Conservation (phyloP, 37 sponge, comb jelly and placozoan species). For the Ianthella basta region DNA sequence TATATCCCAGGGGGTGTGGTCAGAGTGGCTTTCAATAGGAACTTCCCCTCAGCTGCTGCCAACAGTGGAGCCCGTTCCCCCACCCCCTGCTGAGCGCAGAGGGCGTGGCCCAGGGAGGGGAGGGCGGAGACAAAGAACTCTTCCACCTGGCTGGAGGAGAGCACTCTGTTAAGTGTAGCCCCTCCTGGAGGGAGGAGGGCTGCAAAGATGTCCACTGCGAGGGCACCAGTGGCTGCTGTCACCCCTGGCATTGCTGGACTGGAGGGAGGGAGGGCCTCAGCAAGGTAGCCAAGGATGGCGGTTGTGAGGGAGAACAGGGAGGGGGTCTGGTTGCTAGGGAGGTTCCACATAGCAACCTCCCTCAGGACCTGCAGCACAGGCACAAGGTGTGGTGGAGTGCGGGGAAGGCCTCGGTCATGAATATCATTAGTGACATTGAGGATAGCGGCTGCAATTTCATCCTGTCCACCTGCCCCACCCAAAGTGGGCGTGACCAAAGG, state of each 20-base stretch:
- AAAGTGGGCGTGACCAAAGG: background rate
- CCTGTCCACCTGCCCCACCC: background rate
- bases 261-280: no score
- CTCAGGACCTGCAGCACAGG: background rate
- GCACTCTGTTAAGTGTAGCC: no score
- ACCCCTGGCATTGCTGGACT: no score
- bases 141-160: background rate
- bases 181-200: no score
- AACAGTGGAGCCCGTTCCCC: constrained; percentile 12
- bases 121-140: background rate
- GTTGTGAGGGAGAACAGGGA: no score
- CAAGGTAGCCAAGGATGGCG: no score
- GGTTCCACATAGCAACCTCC: background rate
- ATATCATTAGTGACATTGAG: background rate
- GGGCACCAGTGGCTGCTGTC: no score
- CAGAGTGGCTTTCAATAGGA: background rate
- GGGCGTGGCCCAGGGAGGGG: constrained; percentile 35
- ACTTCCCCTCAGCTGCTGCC: background rate
- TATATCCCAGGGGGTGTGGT: background rate
- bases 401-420: background rate
- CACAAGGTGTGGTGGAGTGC: background rate
- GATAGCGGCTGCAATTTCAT: background rate
- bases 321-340: background rate
- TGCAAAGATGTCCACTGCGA: no score
- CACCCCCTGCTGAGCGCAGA: constrained; percentile 45